These are phyloP conservation scores for Protobothrops mucrosquamatus DNA, from an alignment of 2,113 vertebrate species.

Conservation along the genomic window DNA sequence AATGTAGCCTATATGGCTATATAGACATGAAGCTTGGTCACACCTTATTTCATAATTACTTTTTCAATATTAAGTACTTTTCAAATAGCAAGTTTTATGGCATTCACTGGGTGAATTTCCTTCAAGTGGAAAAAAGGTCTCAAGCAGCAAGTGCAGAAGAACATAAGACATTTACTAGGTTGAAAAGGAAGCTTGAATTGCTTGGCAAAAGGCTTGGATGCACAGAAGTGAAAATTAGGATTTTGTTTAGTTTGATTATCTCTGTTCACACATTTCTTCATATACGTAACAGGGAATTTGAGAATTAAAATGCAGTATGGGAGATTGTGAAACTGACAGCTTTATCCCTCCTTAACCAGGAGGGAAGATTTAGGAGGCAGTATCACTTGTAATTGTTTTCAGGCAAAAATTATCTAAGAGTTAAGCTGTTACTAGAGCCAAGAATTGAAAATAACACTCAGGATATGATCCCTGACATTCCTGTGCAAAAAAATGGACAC, in stretches of 20 bases:
- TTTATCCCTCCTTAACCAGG: background rate
- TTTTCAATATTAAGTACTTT: background rate
- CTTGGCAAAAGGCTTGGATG: background rate
- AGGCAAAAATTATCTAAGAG: background rate
- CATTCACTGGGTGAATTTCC: background rate
- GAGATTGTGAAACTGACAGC: background rate
- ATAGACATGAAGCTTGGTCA: background rate
- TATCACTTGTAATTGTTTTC: background rate
- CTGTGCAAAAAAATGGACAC: background rate
- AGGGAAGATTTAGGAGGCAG: background rate
- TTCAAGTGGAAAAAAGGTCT: background rate
- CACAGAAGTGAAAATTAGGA: background rate
- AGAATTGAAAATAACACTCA: background rate
- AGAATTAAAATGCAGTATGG: background rate
- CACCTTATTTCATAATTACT: background rate
- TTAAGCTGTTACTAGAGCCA: background rate
- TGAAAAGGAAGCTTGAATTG: background rate
- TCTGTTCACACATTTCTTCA: background rate
- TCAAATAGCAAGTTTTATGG: background rate
- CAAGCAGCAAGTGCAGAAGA: background rate
- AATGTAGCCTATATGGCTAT: background rate
- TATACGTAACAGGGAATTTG: background rate
- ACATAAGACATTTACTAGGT: background rate
- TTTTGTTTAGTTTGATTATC: background rate
- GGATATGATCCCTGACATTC: background rate